phyloP scores from a whole-genome alignment of 2,797 vertebrate genomes.

The Pseudochirops corinnae region DNA sequence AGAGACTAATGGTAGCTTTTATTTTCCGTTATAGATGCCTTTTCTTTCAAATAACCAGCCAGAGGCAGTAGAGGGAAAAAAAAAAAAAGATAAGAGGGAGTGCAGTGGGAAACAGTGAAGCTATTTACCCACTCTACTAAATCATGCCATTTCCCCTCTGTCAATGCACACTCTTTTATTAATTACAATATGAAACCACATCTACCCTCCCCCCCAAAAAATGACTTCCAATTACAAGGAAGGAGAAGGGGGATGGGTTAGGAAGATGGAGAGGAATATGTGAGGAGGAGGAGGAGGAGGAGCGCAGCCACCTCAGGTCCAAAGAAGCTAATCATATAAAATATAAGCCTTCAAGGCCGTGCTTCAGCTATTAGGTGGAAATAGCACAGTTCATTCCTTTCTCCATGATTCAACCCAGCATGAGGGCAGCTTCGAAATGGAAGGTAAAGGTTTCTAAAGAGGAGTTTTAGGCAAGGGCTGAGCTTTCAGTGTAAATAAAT shows the following conservation, averaged over 20 bases:
- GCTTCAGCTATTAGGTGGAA: constrained; percentile 69
- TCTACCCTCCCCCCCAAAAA: constrained; percentile 29
- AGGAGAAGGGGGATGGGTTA: constrained; percentile 79
- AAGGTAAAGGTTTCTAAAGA: constrained; percentile 69
- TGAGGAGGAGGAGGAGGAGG: constrained; percentile 59
- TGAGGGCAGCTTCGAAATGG: constrained; percentile 78
- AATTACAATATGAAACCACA: constrained; percentile 51
- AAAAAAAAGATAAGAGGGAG: constrained; percentile 64
- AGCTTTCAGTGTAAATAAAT: constrained; percentile 63
- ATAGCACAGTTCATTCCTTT: constrained; percentile 74
- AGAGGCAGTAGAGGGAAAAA: constrained; percentile 65
- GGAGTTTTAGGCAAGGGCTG: constrained; percentile 66
- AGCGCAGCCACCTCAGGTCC: constrained; percentile 79
- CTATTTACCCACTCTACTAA: constrained; percentile 65
- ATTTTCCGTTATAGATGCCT: constrained; percentile 80
- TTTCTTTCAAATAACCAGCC: constrained; percentile 83
- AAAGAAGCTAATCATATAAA: constrained; percentile 79
- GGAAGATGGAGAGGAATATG: constrained; percentile 84
- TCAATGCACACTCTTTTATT: constrained; percentile 62
- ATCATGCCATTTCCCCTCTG: constrained; percentile 69
- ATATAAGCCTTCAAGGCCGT: constrained; percentile 77
- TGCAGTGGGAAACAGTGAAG: constrained; percentile 65
- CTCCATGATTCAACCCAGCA: constrained; percentile 76
- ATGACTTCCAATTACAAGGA: constrained; percentile 74
- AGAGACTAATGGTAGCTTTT: constrained; percentile 83